Evolutionary conservation across 2,113 vertebrate species (phyloP).

Genomic region (Crotalus tigris): DNA sequence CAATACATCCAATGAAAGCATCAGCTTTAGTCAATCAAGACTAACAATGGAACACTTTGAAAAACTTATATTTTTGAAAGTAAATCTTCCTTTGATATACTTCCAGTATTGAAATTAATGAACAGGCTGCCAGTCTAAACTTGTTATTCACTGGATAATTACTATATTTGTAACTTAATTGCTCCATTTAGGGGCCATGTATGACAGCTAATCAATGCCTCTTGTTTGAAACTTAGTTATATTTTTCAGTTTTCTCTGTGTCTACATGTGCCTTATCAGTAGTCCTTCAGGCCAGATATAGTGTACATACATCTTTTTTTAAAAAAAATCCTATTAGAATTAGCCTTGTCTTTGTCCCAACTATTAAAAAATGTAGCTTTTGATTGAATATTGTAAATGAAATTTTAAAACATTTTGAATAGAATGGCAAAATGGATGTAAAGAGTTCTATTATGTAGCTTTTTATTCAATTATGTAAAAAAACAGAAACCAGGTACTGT

Average conservation of each 20-base stretch:
- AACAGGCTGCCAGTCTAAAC: conserved; percentile 57
- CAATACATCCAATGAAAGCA: conserved; percentile 84
- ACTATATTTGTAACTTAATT: conserved; percentile 46
- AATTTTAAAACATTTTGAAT: conserved; percentile 67
- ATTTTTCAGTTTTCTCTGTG: conserved; percentile 64
- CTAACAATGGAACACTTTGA: conserved; percentile 91
- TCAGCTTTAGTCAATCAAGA: conserved; percentile 84
- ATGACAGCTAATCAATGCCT: conserved; percentile 65
- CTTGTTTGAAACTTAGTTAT: conserved; percentile 60
- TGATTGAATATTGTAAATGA: conserved; percentile 67
- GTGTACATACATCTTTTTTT: conserved; percentile 60
- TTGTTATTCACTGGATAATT: conserved; percentile 57
- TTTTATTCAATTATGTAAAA: conserved; percentile 75
- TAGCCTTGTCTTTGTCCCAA: conserved; percentile 59
- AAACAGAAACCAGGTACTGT: conserved; percentile 78
- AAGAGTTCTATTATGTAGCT: conserved; percentile 73
- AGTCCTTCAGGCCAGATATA: conserved; percentile 74
- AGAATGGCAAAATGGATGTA: conserved; percentile 66
- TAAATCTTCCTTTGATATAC: conserved; percentile 96
- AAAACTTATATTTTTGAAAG: conserved; percentile 94
- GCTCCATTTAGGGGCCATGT: conserved; percentile 61
- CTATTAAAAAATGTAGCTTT: conserved; percentile 69
- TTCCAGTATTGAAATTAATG: conserved; percentile 89
- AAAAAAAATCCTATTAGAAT: conserved; percentile 56
- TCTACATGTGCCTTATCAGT: conserved; percentile 94